Base-by-base conservation (phyloP, 2,888 invertebrate genomes). In the Lathronympha strigana region DNA sequence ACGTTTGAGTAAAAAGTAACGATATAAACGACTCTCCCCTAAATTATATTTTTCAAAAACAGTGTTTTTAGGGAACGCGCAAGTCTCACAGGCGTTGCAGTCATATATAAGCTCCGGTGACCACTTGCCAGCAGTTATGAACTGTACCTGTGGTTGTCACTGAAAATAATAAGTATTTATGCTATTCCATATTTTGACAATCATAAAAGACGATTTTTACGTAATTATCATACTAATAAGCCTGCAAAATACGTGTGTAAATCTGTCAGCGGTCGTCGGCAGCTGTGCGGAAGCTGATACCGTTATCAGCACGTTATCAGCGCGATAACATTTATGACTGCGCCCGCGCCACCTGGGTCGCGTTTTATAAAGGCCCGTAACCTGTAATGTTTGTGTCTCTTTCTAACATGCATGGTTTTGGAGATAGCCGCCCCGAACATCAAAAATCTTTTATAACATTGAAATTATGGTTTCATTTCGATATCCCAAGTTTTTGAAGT, bases 201-300 rank as follows among this genome's bases (percentile, higher is more conserved):
- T 15, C 0, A 5, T 6, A 5, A 15, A 2, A 4, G 15, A n/a
- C n/a, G 15, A n/a, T 31, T 23, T 4, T 17, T 19, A 38, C 36
- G n/a, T 38, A n/a, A 51, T 33, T 47, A 8, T 23, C 23, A 47
- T 2, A 47, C n/a, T 45, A 13, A 45, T 4, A 21, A 21, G 57
- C 45, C 40, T 60, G 60, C 53, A 28, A 60, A 45, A 50, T 36
- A 43, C 23, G 15, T 9, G 9, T 28, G 36, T 54, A 60, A 61
- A 66, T 66, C 63, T 58, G 58, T 64, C 60, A 53, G 74, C 71
- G 70, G 71, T 66, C 70, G 68, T 66, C 67, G 67, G 80, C 84
- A 82, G 84, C 81, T 80, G 80, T 69, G 67, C 71, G 76, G 80
- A 79, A 76, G 76, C 71, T 71, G 84, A 84, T 84, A 83, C n/a